Evolutionary conservation across 92 coral and sea anemone genomes (phyloP), one percentile per base, ranked within the genome.

Genomic region (Plumapathes pennacea): DNA sequence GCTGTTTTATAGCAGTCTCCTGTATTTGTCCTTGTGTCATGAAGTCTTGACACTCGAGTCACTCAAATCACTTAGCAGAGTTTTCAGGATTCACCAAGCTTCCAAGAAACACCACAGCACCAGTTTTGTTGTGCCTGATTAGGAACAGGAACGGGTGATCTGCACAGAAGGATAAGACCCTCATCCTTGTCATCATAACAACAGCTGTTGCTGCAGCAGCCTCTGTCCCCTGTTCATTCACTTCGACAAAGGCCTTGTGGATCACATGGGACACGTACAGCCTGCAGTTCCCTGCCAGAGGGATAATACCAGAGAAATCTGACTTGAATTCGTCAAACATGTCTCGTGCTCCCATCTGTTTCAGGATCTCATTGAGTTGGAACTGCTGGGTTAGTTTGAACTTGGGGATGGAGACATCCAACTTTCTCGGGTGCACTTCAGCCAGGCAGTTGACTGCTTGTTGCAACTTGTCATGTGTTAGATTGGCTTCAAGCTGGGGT

Each of bases 221-320:
- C 45, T 91, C 97, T 25, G 97, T 87, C 5, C 97, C 96, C 43
- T 91, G 75, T 50, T 91, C 91, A 47, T 83, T 83, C 4, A 91
- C 96, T 39, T 91, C 97, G 32, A 91, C 91, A 71, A 87, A 91
- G 7, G 97, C 91, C 71, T 90, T 81, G 72, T 91, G 97, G 39
- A 82, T 54, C 11, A 83, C 88, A 7, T 74, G 65, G 14, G 97
- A 78, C 24, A 91, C 91, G 60, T 57, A 65, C 18, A 86, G 31
- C 53, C 60, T 81, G 50, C 67, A 85, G 5, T 67, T 62, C 15
- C 76, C 62, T n/a, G n/a, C n/a, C n/a, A n/a, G n/a, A 38, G 46
- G 46, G 8, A 78, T 46, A 22, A 89, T 75, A 0, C 92, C 97
- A 12, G 74, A 43, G 51, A 89, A 82, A 51, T 91, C 81, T 23